Base-by-base conservation (phyloP, 2,888 invertebrate species). In the Ceramica pisi region DNA sequence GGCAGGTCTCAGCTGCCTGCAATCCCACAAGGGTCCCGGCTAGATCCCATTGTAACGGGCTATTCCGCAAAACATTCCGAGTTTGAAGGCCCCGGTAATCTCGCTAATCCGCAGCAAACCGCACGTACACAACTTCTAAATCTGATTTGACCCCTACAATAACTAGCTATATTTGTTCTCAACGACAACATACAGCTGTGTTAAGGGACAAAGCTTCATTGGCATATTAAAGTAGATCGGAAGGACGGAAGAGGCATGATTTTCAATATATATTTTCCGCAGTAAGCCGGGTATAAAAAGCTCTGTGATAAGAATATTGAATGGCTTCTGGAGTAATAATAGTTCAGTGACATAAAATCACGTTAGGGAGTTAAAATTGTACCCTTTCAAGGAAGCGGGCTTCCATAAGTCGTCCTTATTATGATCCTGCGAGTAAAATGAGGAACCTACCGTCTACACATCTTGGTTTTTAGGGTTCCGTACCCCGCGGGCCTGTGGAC, bases 61-160 rank as follows among this genome's bases (percentile, higher is more conserved):
- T 83, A 86, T 89, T 87, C 78, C 85, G 82, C 90, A 87, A 89
- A 91, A 90, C 88, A 90, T 89, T 88, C 84, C 84, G 76, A 84
- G 86, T 88, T 89, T 86, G 87, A 86, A 86, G 88, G 84, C 85
- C 82, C 77, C 81, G 56, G 87, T 90, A 90, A 91, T 88, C 88
- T 87, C 81, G 78, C 87, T 91, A 90, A 90, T 90, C 89, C 90
- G 88, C 86, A 84, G 84, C 86, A 86, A 90, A 90, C 90, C 90
- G 84, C 91, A 90, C 87, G 87, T 83, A 89, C 86, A 86, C 84
- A 87, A 88, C 86, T 89, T 85, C 85, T 85, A 86, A 88, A 90
- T 90, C 86, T 88, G 86, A 87, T 85, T 72, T 78, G 73, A 85
- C 83, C 83, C 83, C 73, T 76, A 77, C 80, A 83, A 81, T 82